phyloP scores from a whole-genome alignment of 1,140 invertebrate genomes.

The Melanaphis sacchari region DNA sequence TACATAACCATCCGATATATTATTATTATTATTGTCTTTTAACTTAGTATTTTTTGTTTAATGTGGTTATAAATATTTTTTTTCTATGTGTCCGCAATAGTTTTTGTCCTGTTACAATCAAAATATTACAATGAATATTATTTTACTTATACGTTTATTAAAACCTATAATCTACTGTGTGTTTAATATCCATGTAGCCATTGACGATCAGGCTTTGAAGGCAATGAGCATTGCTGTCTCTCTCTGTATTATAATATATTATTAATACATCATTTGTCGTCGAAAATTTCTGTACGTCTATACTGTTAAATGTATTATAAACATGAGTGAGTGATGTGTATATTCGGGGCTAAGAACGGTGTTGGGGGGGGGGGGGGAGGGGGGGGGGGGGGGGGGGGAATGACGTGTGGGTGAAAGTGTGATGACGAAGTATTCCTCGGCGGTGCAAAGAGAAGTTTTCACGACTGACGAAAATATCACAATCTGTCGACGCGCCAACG shows the following conservation, averaged over 20 bases:
- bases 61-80: too few relatives aligned
- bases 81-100: too few relatives aligned
- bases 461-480: constrained; percentile 53
- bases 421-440: not conserved
- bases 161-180: not conserved
- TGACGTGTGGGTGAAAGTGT: not conserved
- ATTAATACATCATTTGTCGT: not conserved
- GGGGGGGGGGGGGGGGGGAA: not conserved
- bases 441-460: constrained; percentile 32
- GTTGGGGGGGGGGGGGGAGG: not conserved
- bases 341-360: not conserved
- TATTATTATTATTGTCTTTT: too few relatives aligned
- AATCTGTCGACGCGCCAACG: not conserved
- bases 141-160: not conserved
- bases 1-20: too few relatives aligned
- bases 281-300: not conserved
- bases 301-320: not conserved
- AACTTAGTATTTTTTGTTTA: too few relatives aligned
- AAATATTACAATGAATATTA: not conserved
- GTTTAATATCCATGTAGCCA: not conserved
- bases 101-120: not conserved
- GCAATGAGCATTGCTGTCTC: not conserved
- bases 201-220: not conserved
- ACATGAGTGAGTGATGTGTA: not conserved
- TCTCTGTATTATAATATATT: not conserved